phyloP scores from a whole-genome alignment of 2,888 invertebrate species.

The Scelioninae gen. 1 region DNA sequence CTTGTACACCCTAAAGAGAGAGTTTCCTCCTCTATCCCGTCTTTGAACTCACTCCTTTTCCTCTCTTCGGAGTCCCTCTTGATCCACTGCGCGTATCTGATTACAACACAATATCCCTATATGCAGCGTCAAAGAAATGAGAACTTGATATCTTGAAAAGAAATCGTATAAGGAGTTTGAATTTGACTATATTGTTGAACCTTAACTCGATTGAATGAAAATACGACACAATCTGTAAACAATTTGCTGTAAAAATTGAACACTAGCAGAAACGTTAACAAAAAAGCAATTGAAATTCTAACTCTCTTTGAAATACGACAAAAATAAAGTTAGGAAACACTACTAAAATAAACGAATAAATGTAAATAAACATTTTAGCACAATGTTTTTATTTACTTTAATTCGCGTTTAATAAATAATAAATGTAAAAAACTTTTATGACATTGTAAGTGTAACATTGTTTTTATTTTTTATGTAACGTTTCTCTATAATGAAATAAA shows the following conservation, averaged over 20 bases:
- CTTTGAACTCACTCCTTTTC: constrained; percentile 23
- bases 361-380: no score
- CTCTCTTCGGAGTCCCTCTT: constrained; percentile 21
- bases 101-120: constrained; percentile 62
- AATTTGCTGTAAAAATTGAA: constrained; percentile 36
- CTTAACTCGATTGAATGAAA: constrained; percentile 33
- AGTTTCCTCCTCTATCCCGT: constrained; percentile 31
- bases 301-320: not conserved
- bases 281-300: not conserved
- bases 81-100: constrained; percentile 63
- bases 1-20: constrained; percentile 72
- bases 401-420: no score
- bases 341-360: no score
- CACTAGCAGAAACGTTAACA: not conserved
- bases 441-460: no score
- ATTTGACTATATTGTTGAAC: constrained; percentile 58
- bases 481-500: no score
- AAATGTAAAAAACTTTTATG: no score
- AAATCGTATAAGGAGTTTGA: constrained; percentile 61
- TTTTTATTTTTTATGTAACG: no score
- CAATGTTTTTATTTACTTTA: no score
- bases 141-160: constrained; percentile 60
- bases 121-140: constrained; percentile 56
- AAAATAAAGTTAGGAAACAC: not conserved
- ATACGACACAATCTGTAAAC: constrained; percentile 42